phyloP scores from a whole-genome alignment of 2,113 vertebrate species.

The Sylvietta virens region DNA sequence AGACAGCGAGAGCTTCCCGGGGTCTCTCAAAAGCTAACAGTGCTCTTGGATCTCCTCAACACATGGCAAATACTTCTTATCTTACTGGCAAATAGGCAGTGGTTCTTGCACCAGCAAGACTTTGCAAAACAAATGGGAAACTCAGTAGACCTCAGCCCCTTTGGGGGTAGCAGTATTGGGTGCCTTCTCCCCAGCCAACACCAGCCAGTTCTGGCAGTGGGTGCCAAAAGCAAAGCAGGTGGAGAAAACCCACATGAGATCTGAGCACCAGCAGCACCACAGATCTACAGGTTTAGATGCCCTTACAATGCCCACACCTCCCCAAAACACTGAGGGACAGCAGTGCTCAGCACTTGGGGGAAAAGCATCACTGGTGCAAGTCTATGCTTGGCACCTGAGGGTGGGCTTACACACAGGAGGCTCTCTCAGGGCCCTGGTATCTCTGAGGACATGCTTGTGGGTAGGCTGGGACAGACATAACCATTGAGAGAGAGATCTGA shows the following conservation, averaged over 20 bases:
- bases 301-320: not conserved
- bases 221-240: not conserved
- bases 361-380: not conserved
- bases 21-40: not conserved
- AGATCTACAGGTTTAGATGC: not conserved
- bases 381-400: not conserved
- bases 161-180: not conserved
- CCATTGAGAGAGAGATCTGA: not conserved
- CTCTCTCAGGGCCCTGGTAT: not conserved
- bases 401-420: too few species aligned
- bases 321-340: not conserved
- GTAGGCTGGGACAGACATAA: not conserved
- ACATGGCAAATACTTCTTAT: not conserved
- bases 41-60: not conserved
- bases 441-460: not conserved
- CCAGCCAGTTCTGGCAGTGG: not conserved
- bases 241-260: fast-evolving
- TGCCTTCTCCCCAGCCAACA: not conserved
- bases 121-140: not conserved
- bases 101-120: not conserved
- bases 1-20: fast-evolving
- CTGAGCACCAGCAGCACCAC: not conserved
- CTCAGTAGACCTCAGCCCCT: not conserved
- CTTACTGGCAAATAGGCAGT: not conserved
- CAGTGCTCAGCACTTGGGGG: not conserved